Evolutionary conservation across 2,888 invertebrate species (phyloP).

Genomic region (Scaptomyza parva): DNA sequence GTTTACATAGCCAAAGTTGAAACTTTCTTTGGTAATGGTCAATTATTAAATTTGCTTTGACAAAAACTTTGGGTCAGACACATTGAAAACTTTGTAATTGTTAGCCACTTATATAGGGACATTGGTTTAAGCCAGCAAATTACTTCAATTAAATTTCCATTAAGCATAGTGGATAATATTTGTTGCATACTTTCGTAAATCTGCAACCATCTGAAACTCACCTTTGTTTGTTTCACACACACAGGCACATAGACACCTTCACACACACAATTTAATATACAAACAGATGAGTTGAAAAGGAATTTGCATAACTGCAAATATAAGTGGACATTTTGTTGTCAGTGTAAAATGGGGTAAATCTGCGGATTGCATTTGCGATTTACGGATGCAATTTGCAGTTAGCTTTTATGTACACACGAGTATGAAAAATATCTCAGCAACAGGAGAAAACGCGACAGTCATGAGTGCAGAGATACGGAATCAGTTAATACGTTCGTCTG

Average conservation of each 20-base stretch:
- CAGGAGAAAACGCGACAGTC: constrained; percentile 1
- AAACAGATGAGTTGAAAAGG: constrained; percentile 28
- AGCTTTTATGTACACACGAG: not conserved
- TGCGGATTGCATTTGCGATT: constrained; percentile 56
- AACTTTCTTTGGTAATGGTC: constrained; percentile 22
- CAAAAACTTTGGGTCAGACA: constrained; percentile 19
- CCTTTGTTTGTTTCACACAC: constrained; percentile 1
- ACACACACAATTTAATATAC: constrained; percentile 1
- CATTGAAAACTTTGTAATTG: constrained; percentile 15
- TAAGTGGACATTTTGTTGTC: constrained; percentile 25
- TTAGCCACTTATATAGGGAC: not conserved
- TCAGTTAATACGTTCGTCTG: not conserved
- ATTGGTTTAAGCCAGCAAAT: not conserved
- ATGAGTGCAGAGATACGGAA: not conserved
- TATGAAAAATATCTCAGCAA: constrained; percentile 10
- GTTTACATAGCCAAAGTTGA: constrained; percentile 1
- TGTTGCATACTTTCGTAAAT: no score
- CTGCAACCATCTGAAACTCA: not conserved
- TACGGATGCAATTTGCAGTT: constrained; percentile 52
- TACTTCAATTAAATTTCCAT: constrained; percentile 5
- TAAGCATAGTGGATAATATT: not conserved
- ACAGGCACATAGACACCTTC: not conserved
- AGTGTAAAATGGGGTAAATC: constrained; percentile 35
- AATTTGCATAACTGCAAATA: constrained; percentile 64
- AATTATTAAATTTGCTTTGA: constrained; percentile 40